phyloP scores from a whole-genome alignment of 2,113 vertebrate genomes.

The Aegithalos caudatus region DNA sequence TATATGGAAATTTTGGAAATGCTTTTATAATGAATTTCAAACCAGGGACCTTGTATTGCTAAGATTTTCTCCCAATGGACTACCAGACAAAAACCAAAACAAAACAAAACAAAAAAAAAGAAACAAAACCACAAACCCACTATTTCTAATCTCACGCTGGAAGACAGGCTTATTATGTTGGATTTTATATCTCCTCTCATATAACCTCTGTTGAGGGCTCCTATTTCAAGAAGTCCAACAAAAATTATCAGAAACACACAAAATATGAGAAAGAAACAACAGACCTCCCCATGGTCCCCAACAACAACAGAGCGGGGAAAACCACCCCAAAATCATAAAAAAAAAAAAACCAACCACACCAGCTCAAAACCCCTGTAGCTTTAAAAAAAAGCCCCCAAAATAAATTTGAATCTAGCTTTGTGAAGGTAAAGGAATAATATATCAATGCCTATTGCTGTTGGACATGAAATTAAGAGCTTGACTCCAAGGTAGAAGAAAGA shows the following conservation, averaged over 20 bases:
- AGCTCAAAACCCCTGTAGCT: background rate
- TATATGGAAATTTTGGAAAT: background rate
- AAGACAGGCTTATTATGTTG: background rate
- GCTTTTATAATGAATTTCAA: background rate
- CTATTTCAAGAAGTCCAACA: background rate
- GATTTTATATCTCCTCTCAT: background rate
- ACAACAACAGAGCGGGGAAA: background rate
- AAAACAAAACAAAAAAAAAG: too few species aligned
- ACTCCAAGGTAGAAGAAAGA: too few species aligned
- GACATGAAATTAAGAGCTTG: too few species aligned
- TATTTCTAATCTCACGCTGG: background rate
- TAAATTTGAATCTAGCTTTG: background rate
- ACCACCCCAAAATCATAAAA: background rate
- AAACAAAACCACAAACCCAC: too few species aligned
- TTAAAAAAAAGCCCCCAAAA: background rate
- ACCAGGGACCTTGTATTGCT: background rate
- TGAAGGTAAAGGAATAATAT: background rate
- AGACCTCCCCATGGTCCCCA: fast-evolving
- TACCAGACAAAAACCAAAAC: background rate
- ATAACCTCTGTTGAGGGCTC: background rate
- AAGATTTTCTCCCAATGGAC: background rate
- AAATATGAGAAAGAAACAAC: background rate
- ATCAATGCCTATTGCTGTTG: too few species aligned
- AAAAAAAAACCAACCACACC: too few species aligned
- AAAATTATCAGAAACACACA: background rate